These are phyloP conservation scores for Pontoporia blainvillei DNA, from an alignment of 2,113 vertebrate species.

Conservation along the genomic window DNA sequence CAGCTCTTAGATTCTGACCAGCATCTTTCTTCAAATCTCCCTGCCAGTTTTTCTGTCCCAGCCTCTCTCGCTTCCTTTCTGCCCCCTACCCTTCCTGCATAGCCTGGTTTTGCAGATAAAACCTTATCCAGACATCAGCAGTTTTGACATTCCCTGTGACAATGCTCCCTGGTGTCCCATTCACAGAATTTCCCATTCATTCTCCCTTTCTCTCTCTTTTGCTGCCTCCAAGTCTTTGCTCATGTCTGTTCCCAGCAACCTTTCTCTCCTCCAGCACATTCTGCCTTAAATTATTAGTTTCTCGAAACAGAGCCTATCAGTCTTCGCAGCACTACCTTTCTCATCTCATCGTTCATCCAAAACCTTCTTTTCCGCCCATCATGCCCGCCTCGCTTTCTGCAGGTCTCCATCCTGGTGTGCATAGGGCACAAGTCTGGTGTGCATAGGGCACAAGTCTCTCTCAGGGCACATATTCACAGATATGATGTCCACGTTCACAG, in stretches of 20 bases:
- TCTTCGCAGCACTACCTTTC: background rate
- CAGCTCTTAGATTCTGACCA: background rate
- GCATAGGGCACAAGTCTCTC: background rate
- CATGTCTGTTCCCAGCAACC: background rate
- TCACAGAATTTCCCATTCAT: background rate
- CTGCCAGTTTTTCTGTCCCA: background rate
- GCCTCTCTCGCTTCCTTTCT: background rate
- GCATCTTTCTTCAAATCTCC: background rate
- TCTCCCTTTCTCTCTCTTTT: no score
- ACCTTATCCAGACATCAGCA: background rate
- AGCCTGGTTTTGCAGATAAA: background rate
- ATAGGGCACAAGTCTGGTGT: background rate
- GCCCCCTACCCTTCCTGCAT: background rate
- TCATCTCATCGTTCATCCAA: background rate
- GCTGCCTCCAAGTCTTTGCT: background rate
- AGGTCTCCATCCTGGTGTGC: background rate
- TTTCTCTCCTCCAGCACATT: background rate
- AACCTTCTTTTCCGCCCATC: background rate
- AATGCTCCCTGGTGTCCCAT: background rate
- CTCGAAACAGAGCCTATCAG: background rate
- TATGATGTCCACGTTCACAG: background rate
- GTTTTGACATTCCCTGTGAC: background rate
- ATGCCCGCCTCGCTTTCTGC: background rate
- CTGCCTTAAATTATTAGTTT: background rate
- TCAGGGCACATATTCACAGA: background rate